Evolutionary conservation across 2,797 vertebrate genomes (phyloP), one percentile per base, ranked within the genome.

Genomic region (Lates japonicus): DNA sequence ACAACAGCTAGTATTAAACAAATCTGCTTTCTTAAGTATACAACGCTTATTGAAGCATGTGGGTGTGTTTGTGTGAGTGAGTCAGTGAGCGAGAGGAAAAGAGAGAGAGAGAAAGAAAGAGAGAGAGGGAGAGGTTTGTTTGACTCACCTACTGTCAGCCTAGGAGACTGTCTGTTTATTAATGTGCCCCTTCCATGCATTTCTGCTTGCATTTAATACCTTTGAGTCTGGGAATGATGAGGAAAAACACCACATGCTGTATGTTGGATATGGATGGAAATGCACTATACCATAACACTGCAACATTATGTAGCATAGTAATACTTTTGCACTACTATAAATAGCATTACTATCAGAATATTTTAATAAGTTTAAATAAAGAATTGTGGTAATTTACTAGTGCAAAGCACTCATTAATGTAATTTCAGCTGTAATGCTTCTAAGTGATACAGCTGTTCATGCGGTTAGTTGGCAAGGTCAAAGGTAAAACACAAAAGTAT

Each of bases 21-120:
- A 83, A 84, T 78, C 70, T 73, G 63, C 67, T 81, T 72, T 86
- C 80, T 72, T 83, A 83, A 83, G 67, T 54, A 58, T 52, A 55
- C 70, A 77, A n/a, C 1, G 2, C 67, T 77, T 82, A 80, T 46
- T 84, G 71, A 83, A 74, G 70, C 60, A 0, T 33, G 49, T 33
- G 31, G 67, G 51, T 62, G 46, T 66, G 51, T 48, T 5, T 33
- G 63, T 22, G 62, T 44, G 73, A 11, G 31, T 49, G n/a, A 44
- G 33, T 64, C 11, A 54, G 60, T 48, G 31, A 49, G 39, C 20
- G 35, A 73, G 16, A 29, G 20, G 14, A 19, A 35, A 13, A 59
- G 5, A 16, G 35, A 44, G 20, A 42, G 46, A 60, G 20, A 39
- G 20, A 51, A 46, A 44, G 13, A 42, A 16, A 33, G 46, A 60